Evolutionary conservation across 2,888 invertebrate species (phyloP).

Genomic region (Cepaea hortensis): DNA sequence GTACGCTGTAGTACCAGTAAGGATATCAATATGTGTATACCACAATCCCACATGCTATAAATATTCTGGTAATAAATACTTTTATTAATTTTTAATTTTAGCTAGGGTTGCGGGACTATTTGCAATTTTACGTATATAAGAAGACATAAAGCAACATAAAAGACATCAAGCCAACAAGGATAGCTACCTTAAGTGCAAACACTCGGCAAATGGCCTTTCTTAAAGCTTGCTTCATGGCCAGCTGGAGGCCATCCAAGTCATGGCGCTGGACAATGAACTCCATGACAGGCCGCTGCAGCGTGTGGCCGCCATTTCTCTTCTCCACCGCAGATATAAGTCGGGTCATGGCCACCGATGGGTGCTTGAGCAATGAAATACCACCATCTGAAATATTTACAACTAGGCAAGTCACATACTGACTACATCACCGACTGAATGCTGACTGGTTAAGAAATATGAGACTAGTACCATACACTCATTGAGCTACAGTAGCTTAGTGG

Average conservation of each 20-base stretch:
- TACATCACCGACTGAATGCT: neutral
- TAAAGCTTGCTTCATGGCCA: conserved; percentile 92
- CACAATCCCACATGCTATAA: too few species aligned
- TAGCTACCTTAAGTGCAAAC: conserved; percentile 87
- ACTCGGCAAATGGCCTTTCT: conserved; percentile 81
- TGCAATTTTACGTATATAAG: neutral
- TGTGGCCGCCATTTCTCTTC: conserved; percentile 62
- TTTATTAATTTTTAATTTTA: too few species aligned
- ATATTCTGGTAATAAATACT: too few species aligned
- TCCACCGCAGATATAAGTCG: conserved; percentile 80
- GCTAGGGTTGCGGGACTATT: neutral
- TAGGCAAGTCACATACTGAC: neutral
- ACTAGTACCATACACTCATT: neutral
- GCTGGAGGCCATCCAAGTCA: conserved; percentile 87
- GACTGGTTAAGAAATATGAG: neutral
- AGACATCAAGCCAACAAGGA: too few species aligned
- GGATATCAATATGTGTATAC: too few species aligned
- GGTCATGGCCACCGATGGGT: conserved; percentile 91
- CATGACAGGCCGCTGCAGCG: conserved; percentile 88
- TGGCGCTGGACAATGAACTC: conserved; percentile 86
- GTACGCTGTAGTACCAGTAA: too few species aligned
- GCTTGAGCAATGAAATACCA: conserved; percentile 88
- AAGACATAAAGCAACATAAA: neutral
- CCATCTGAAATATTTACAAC: conserved; percentile 79
- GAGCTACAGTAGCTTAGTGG: too few species aligned